Conservation (phyloP, 2,797 vertebrate genomes). For the Crocidura indochinensis region DNA sequence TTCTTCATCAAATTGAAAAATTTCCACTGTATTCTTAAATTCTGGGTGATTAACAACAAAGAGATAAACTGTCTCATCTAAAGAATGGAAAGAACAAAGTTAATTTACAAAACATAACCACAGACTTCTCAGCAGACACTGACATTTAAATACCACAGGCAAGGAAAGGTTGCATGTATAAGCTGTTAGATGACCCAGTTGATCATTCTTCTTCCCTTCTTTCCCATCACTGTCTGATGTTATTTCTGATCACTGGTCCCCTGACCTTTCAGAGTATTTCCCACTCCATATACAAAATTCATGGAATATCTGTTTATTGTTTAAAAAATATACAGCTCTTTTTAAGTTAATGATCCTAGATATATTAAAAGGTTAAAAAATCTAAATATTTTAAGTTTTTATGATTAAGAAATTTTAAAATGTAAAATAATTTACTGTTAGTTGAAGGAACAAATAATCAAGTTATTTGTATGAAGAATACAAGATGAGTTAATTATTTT, state of each 20-base stretch:
- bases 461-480: conserved; percentile 41
- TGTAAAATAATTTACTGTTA: neutral
- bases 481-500: conserved; percentile 47
- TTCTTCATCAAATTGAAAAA: conserved; percentile 94
- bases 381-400: conserved; percentile 64
- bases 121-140: conserved; percentile 45
- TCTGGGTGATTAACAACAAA: conserved; percentile 97
- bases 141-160: conserved; percentile 73
- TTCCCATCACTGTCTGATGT: conserved; percentile 50
- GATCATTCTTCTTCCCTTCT: conserved; percentile 55
- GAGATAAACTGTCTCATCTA: conserved; percentile 91
- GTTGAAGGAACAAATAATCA: conserved; percentile 42
- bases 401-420: conserved; percentile 68
- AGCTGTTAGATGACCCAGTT: neutral
- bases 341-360: conserved; percentile 60
- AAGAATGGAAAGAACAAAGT: conserved; percentile 69
- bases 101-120: conserved; percentile 67
- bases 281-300: conserved; percentile 65
- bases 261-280: conserved; percentile 79
- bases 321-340: conserved; percentile 65
- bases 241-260: conserved; percentile 70
- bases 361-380: conserved; percentile 71
- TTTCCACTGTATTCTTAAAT: conserved; percentile 93
- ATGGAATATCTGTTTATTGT: conserved; percentile 68
- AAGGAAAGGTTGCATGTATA: conserved; percentile 70